Conservation (phyloP, 1,140 invertebrate genomes). For the Ectropis grisescens region DNA sequence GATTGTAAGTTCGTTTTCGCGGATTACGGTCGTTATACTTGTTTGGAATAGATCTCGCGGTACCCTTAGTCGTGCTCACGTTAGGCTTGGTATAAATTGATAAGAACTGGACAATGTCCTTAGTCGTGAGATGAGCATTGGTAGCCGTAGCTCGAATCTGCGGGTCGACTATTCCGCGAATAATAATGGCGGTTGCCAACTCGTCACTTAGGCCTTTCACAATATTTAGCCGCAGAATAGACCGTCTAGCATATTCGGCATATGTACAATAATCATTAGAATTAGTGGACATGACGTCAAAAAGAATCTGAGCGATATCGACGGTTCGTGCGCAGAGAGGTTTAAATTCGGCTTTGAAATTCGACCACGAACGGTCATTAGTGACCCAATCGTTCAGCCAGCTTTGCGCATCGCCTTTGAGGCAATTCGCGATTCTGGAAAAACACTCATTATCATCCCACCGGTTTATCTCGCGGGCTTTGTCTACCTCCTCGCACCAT, state of each 20-base stretch:
- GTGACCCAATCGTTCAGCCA: slow-evolving; percentile 15
- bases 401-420: slow-evolving; percentile 8
- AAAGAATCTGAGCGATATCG: slow-evolving; percentile 5
- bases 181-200: not conserved
- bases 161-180: slow-evolving; percentile 2
- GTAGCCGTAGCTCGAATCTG: not conserved
- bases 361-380: slow-evolving; percentile 8
- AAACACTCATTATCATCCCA: slow-evolving; percentile 10
- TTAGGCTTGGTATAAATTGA: slow-evolving; percentile 1
- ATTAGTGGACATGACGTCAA: slow-evolving; percentile 9
- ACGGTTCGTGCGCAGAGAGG: slow-evolving; percentile 7
- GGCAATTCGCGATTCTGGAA: slow-evolving; percentile 5
- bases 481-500: slow-evolving; percentile 12
- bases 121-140: not conserved
- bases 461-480: slow-evolving; percentile 1
- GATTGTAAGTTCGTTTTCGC: not conserved
- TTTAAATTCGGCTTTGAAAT: slow-evolving; percentile 11
- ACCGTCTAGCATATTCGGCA: slow-evolving; percentile 4
- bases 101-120: slow-evolving; percentile 1
- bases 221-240: slow-evolving; percentile 1
- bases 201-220: slow-evolving; percentile 1
- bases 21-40: not conserved
- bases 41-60: not conserved
- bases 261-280: slow-evolving; percentile 8
- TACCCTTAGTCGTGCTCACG: not conserved